phyloP scores from a whole-genome alignment of 2,797 vertebrate species.

The Orestias chungarensis region DNA sequence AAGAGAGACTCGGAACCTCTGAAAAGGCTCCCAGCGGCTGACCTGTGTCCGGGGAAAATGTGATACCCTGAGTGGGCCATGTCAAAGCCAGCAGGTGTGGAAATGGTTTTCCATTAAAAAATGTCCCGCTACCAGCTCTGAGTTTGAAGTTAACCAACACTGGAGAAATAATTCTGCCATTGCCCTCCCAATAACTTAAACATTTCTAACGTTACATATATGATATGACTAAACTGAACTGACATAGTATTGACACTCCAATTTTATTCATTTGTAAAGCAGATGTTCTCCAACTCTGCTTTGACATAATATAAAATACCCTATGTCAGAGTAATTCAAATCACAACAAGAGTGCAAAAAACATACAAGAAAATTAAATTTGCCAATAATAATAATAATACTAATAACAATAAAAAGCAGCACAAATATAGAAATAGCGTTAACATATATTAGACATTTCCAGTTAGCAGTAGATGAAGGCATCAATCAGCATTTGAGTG shows the following conservation, averaged over 20 bases:
- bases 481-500: no score
- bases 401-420: neutral
- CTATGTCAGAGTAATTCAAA: neutral
- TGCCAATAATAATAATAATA: no score
- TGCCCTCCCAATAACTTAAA: neutral
- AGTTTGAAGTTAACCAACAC: neutral
- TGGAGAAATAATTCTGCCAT: neutral
- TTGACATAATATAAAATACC: neutral
- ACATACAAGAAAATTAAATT: neutral
- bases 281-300: neutral
- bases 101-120: constrained; percentile 41
- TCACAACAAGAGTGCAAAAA: neutral
- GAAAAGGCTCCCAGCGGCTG: constrained; percentile 50
- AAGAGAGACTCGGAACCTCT: constrained; percentile 16
- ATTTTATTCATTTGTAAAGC: neutral
- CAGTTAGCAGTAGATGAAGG: no score
- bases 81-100: constrained; percentile 28
- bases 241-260: no score
- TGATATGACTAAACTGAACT: no score
- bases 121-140: constrained; percentile 14
- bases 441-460: neutral
- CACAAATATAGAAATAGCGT: neutral
- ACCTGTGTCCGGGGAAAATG: constrained; percentile 47
- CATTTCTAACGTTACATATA: neutral
- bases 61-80: constrained; percentile 20